These are phyloP conservation scores for Oncorhynchus clarkii DNA, from an alignment of 2,113 vertebrate genomes.

Conservation along the genomic window DNA sequence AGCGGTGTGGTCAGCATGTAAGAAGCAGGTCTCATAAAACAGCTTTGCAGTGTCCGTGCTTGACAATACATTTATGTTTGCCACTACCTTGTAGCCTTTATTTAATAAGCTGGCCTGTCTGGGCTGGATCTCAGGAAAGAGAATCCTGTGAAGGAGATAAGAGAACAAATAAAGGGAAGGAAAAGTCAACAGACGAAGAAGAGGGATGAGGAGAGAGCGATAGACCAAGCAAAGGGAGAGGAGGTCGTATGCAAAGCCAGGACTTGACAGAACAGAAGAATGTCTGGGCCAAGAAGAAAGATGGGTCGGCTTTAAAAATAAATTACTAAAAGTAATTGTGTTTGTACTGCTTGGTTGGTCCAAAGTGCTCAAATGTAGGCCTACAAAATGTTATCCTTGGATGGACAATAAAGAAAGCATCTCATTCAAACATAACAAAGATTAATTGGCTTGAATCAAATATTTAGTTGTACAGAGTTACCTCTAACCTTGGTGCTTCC, in stretches of 20 bases:
- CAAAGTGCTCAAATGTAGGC: too few relatives aligned
- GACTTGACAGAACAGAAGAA: not conserved
- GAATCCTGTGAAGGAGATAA: slow-evolving; percentile 68
- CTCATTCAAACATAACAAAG: too few relatives aligned
- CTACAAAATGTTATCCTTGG: too few relatives aligned
- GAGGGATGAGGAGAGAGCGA: not conserved
- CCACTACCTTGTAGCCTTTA: slow-evolving; percentile 81
- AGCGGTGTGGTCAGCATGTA: too few relatives aligned
- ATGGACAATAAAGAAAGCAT: too few relatives aligned
- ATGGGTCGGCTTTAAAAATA: not conserved
- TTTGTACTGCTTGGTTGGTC: too few relatives aligned
- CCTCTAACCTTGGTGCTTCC: slow-evolving; percentile 75
- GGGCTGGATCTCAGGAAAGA: slow-evolving; percentile 79
- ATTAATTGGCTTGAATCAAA: too few relatives aligned
- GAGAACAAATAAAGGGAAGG: not conserved
- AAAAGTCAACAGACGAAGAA: not conserved
- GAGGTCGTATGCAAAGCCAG: not conserved
- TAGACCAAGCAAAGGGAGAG: not conserved
- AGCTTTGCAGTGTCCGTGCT: too few relatives aligned
- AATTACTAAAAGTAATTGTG: not conserved
- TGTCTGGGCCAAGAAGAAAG: slow-evolving; percentile 45
- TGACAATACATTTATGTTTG: not conserved
- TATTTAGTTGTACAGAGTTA: not conserved
- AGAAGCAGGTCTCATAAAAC: too few relatives aligned
- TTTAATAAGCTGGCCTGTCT: slow-evolving; percentile 73